These are phyloP conservation scores for Watsonalla binaria DNA, from an alignment of 2,888 invertebrate genomes.

Conservation along the genomic window DNA sequence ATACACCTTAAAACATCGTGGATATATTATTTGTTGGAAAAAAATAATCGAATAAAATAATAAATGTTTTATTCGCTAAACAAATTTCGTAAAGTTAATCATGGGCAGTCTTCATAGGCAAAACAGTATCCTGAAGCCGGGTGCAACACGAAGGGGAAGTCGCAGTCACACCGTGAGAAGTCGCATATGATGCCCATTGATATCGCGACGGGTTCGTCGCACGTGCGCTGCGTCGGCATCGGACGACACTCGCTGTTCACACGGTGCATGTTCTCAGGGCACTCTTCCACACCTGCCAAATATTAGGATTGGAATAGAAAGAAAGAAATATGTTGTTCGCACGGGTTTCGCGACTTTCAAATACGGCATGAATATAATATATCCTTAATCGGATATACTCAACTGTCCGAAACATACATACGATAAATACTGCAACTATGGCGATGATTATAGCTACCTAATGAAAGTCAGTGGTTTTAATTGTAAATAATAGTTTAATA, in stretches of 20 bases:
- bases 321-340: no score
- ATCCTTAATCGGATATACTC: no score
- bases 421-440: no score
- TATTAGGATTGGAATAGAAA: neutral
- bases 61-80: conserved; percentile 3
- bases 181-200: conserved; percentile 62
- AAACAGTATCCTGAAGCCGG: conserved; percentile 63
- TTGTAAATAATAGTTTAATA: no score
- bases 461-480: no score
- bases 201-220: conserved; percentile 62
- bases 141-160: conserved; percentile 64
- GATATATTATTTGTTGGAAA: neutral
- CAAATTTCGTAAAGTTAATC: conserved; percentile 6
- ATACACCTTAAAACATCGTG: no score
- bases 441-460: no score
- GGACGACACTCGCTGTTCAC: conserved; percentile 61
- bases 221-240: conserved; percentile 61
- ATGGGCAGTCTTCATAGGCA: conserved; percentile 61
- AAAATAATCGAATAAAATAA: conserved; percentile 4
- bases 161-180: conserved; percentile 69
- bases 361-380: no score
- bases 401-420: no score
- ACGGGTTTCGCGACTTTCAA: no score
- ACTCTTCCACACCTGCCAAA: conserved; percentile 51
- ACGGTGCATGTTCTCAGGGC: conserved; percentile 64